A percentile compares a stretch with the other conserved stretches of the same genome.
Conservation (phyloP, 2,797 vertebrate genomes). For the Ptychobarbus kaznakovi region DNA sequence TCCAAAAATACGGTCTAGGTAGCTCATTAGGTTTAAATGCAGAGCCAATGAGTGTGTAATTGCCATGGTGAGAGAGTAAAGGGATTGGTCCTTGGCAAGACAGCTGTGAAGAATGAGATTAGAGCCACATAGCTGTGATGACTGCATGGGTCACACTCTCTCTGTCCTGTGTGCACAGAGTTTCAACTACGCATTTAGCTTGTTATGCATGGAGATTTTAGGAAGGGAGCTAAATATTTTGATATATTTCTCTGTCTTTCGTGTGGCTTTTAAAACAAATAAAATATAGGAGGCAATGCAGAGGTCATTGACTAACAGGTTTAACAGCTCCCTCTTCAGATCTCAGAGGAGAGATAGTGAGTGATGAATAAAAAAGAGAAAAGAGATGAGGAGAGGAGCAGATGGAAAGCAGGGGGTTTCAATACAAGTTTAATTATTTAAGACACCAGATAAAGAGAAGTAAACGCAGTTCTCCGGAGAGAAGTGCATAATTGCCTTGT, state of each 20-base stretch:
- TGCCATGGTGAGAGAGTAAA: constrained; percentile 58
- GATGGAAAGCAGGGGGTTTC: constrained; percentile 58
- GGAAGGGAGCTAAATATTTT: background rate
- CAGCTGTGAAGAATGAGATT: constrained; percentile 67
- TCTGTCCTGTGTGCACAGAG: background rate
- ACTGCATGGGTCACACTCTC: constrained; percentile 56
- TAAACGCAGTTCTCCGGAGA: constrained; percentile 77
- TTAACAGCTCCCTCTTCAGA: constrained; percentile 5
- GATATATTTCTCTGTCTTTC: background rate
- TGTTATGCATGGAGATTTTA: background rate
- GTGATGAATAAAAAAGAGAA: background rate
- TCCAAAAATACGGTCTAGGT: constrained; percentile 11
- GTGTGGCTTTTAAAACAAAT: background rate
- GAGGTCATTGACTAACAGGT: constrained; percentile 12
- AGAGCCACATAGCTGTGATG: constrained; percentile 61
- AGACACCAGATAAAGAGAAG: constrained; percentile 79
- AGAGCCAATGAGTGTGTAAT: constrained; percentile 38
- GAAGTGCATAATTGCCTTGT: constrained; percentile 75
- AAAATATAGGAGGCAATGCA: background rate
- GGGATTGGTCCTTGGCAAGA: constrained; percentile 59
- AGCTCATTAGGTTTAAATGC: constrained; percentile 1
- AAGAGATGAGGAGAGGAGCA: constrained; percentile 42
- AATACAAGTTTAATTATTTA: constrained; percentile 79
- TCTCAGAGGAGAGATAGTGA: background rate
- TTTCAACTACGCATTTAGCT: constrained; percentile 37